Conservation (phyloP, 2,888 invertebrate species). For the Meliscaeva auricollis region DNA sequence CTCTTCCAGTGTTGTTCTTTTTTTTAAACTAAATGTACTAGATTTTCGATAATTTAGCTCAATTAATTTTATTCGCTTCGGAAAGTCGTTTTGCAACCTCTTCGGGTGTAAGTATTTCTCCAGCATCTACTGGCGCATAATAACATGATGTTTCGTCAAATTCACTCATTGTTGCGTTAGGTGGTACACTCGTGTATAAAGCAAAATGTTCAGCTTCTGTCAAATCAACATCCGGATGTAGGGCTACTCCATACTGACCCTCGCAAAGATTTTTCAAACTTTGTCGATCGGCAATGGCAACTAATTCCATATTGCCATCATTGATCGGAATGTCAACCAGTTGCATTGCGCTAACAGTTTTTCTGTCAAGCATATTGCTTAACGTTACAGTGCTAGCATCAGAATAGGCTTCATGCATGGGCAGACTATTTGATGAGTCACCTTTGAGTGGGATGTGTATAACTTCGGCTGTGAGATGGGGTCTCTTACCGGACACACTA, state of each 20-base stretch:
- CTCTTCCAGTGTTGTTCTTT: slow-evolving; percentile 2
- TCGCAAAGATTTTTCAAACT: slow-evolving; percentile 83
- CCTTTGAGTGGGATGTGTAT: slow-evolving; percentile 89
- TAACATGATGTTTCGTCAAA: slow-evolving; percentile 95
- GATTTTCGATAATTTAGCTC: slow-evolving; percentile 76
- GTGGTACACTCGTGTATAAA: slow-evolving; percentile 93
- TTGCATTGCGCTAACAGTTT: slow-evolving; percentile 84
- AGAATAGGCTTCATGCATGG: slow-evolving; percentile 84
- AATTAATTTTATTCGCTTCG: slow-evolving; percentile 80
- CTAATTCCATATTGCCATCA: slow-evolving; percentile 86
- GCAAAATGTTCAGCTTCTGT: slow-evolving; percentile 96
- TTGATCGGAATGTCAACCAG: slow-evolving; percentile 83
- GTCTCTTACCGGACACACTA: slow-evolving; percentile 87
- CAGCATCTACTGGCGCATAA: slow-evolving; percentile 93
- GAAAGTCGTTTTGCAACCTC: slow-evolving; percentile 83
- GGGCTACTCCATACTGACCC: slow-evolving; percentile 83
- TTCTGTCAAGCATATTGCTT: slow-evolving; percentile 82
- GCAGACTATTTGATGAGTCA: slow-evolving; percentile 85
- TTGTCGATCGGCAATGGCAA: slow-evolving; percentile 85
- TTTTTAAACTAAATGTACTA: slow-evolving; percentile 13
- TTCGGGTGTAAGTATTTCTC: slow-evolving; percentile 86
- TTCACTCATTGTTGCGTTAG: slow-evolving; percentile 93
- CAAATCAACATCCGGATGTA: slow-evolving; percentile 87
- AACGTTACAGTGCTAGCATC: slow-evolving; percentile 83
- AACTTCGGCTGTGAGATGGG: slow-evolving; percentile 86